Base-by-base conservation (phyloP, 2,888 invertebrate species). In the Lymantria dispar region DNA sequence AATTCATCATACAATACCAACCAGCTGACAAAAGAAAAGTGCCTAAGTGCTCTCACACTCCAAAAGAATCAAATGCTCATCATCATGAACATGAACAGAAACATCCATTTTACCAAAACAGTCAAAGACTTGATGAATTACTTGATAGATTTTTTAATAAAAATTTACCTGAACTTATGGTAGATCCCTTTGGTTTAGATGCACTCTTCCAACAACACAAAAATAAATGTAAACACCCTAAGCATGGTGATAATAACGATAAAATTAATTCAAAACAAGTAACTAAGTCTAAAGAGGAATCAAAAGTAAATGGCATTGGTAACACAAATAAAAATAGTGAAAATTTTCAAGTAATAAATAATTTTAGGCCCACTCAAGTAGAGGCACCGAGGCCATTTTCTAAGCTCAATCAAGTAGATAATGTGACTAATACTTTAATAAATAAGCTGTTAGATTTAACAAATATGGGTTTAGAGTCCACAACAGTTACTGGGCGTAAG, bases 51-150 rank as follows among this genome's bases (percentile, higher is more conserved):
- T 80, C 83, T 0, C 85, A 87, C 38, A 48, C 54, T 0, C 76
- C 78, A 0, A 77, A 77, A 53, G 78, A 81, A 0, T 63, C 66
- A 0, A 78, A 80, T 42, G 63, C 73, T 0, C 78, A 83, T 22
- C 52, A 47, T 5, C 47, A 53, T 22, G 85, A 86, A 43, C 74
- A 75, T 33, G 65, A 80, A 45, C 43, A 80, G 0, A 84, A 82
- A 36, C 81, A 86, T 62, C 85, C 86, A 0, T 87, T 79, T 43
- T 83, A 83, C 29, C 79, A 86, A 51, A 78, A 84, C 33, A 73
- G 78, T 0, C 82, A 85, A 58, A 65, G 72, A 36, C 42, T 86
- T 0, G 85, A 86, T n/a, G 72, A 83, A 11, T 42, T 85, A 0
- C 39, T 85, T 1, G 83, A 80, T 13, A 68, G 61, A 8, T 69